Percentiles rank a stretch among this genome's conserved stretches.
Evolutionary conservation across 2,113 vertebrate genomes (phyloP).

Genomic region (Parus major): DNA sequence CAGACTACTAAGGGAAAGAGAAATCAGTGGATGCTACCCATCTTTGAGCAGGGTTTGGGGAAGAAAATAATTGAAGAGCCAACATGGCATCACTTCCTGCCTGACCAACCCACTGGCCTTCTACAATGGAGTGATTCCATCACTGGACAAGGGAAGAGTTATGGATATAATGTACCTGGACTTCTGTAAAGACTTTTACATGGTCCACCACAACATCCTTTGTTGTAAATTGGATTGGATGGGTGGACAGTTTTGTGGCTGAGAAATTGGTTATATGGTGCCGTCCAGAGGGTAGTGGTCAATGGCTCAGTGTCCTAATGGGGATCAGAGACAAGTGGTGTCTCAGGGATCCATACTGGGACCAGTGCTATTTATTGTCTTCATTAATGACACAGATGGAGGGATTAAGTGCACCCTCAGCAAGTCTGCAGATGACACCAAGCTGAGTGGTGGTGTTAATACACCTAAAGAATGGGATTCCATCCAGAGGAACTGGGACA

Average conservation of each 20-base stretch:
- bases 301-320: neutral
- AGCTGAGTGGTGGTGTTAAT: too few relatives aligned
- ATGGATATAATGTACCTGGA: neutral
- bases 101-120: neutral
- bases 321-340: neutral
- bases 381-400: neutral
- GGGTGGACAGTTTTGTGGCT: neutral
- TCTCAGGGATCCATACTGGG: too few relatives aligned
- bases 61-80: neutral
- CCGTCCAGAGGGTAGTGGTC: fast-evolving
- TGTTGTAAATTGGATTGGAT: neutral
- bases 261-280: neutral
- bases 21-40: neutral
- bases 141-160: neutral
- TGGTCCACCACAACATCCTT: neutral
- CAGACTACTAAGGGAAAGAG: neutral
- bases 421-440: neutral
- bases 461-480: neutral
- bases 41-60: neutral
- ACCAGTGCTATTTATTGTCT: neutral
- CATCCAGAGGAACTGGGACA: neutral
- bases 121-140: too few relatives aligned
- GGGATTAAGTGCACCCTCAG: neutral
- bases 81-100: neutral
- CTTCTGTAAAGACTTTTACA: neutral